Evolutionary conservation across 2,113 vertebrate species (phyloP).

Genomic region (Amblyornis subalaris): DNA sequence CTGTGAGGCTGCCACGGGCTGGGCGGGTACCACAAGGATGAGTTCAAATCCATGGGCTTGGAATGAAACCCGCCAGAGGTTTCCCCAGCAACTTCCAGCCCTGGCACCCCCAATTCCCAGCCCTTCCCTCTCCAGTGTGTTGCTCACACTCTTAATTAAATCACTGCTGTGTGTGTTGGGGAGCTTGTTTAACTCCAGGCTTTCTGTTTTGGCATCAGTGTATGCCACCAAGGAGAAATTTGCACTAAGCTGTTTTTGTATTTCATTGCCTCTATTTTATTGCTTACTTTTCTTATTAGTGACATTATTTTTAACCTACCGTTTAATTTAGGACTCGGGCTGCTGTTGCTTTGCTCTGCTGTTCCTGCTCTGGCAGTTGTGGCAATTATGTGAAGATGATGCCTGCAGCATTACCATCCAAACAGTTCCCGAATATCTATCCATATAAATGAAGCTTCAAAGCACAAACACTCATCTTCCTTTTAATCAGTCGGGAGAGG

Average conservation of each 20-base stretch:
- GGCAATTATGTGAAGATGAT: not conserved
- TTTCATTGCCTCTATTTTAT: not conserved
- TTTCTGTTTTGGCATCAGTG: not conserved
- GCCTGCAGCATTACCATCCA: not conserved
- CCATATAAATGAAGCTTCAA: not conserved
- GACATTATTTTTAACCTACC: not conserved
- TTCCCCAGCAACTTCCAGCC: not conserved
- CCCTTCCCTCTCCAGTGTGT: not conserved
- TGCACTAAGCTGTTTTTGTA: not conserved
- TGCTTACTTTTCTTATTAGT: not conserved
- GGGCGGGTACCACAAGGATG: not conserved
- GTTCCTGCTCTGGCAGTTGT: not conserved
- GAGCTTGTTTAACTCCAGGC: not conserved
- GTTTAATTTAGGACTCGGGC: not conserved
- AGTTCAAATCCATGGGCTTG: not conserved
- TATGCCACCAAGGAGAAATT: not conserved
- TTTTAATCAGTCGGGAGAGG: not conserved
- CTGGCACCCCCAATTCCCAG: not conserved
- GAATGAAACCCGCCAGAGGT: rapidly evolving
- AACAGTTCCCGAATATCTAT: not conserved
- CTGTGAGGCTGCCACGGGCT: not conserved
- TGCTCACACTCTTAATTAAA: not conserved
- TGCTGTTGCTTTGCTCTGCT: not conserved
- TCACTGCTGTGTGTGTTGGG: rapidly evolving
- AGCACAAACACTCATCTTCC: not conserved